Base-by-base conservation (phyloP, 2,113 vertebrate genomes). In the Malurus elegans region DNA sequence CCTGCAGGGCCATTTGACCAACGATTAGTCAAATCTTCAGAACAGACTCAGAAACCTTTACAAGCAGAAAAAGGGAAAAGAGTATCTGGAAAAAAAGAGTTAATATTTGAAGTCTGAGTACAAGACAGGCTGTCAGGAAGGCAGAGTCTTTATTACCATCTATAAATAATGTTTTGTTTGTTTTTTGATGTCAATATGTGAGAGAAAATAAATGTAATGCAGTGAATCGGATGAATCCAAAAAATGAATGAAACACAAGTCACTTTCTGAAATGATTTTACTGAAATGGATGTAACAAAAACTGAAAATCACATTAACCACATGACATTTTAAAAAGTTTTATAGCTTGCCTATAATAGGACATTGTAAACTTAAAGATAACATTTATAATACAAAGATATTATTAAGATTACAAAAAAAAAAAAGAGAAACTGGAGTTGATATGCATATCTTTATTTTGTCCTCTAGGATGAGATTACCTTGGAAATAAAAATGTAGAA, bases 181-280 rank as follows among this genome's bases (percentile, higher is more conserved):
- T 36, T 56, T 48, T 92, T 47, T 79, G 14, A 82, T 58, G 56
- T 61, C 50, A 76, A 26, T 4, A 38, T 45, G 45, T 26, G 87
- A 87, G 31, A 81, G 29, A 93, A 57, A 79, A 51, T 20, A 79
- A 90, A 90, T 14, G 50, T 25, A 86, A 90, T 66, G 74, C 42
- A 66, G 20, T 74, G 58, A 80, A 88, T 50, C 19, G 12, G 48
- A 80, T 78, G n/a, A 82, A 66, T 50, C 23, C 32, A 62, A 88
- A 92, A 76, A 94, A 92, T 42, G 25, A 95, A 94, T 1, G 0
- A 83, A 90, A 92, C 79, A 50, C 85, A 79, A 80, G 58, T 44
- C 34, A 44, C 32, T 96, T 96, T 96, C 38, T 70, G 72, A 78
- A 93, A 78, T 47, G 0, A 71, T 88, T 96, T 97, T 96, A 96